Evolutionary conservation across 2,888 invertebrate genomes (phyloP), one percentile per base, ranked within the genome.

Genomic region (Dryococelus australis): DNA sequence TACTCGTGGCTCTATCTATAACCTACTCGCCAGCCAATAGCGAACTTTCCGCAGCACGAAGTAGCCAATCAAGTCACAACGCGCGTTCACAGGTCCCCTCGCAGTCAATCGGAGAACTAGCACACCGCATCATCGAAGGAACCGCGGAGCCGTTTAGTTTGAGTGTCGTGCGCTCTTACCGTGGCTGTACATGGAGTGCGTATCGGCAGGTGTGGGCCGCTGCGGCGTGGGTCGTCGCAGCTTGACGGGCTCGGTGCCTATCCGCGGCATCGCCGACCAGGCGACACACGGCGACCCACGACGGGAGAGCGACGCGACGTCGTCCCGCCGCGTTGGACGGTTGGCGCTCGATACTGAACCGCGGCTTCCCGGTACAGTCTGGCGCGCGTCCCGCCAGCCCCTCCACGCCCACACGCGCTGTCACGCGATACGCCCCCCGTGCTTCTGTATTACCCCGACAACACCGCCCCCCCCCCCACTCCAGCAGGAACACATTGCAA

Each of bases 291-390:
- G 8, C 47, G 10, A 8, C n/a, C n/a, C n/a, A n/a, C 47, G 47
- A 6, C 20, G n/a, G 43, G 13, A n/a, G 51, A 43, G 81, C 13
- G 26, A 53, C 91, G 91, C 88, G 90, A 90, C 84, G 89, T 12
- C 16, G 35, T 3, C 85, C 85, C 85, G n/a, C 24, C 27, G 16
- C 16, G 35, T 4, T 35, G 35, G 35, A 35, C 35, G 35, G 47
- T 24, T 9, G 28, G 28, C 20, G 35, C 35, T 43, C 43, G 28
- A 65, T 35, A n/a, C 80, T 35, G 35, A 86, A 35, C 24, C 20
- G n/a, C 12, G 24, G 8, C n/a, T 20, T 43, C 35, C 47, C 28
- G 13, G 43, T 20, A 43, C 43, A 13, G 26, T 27, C 65, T 65
- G 65, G 24, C 65, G 24, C 20, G 24, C 65, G 24, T n/a, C 85